Evolutionary conservation across 2,888 invertebrate genomes (phyloP), one percentile per base, ranked within the genome.

Genomic region (Eilema depressum): DNA sequence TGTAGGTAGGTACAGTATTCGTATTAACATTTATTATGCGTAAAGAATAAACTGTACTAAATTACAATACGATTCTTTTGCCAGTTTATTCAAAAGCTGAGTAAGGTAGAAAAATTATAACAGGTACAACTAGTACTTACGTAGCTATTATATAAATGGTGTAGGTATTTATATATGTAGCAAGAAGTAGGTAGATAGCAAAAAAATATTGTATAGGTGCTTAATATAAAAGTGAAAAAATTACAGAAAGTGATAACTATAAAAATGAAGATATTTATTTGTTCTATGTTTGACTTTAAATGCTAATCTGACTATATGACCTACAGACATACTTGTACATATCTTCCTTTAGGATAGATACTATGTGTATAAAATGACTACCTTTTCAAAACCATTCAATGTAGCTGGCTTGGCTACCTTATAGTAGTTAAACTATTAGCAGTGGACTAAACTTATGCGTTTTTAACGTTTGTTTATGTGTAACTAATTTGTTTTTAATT

Each of bases 401-500:
- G 37, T 33, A 53, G n/a, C 20, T 20, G 5, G 30, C 56, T 57
- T 33, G 33, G n/a, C 20, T 20, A 20, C 47, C 56, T 57, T 53
- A 17, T n/a, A 56, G 25, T 60, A 61, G 30, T 26, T 53, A 53
- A 28, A 70, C 61, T 71, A 57, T 69, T 61, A 66, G 74, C 67
- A 67, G 77, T 76, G 77, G 66, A 26, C 61, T 62, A 56, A 59
- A 68, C 68, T 74, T 69, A 73, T 68, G 69, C 56, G 68, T 68
- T 75, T 73, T 65, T 64, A 75, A 74, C 68, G 74, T 81, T 76
- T 80, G 76, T 85, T 86, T 82, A 81, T 85, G 81, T 87, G 84
- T 86, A 79, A 86, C 87, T 89, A 91, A 92, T 92, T 87, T 88
- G 89, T 85, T 89, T 86, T 89, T 91, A 92, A 92, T 92, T 89